Evolutionary conservation across 92 coral and sea anemone genomes (phyloP).

Genomic region (Porites lobata): DNA sequence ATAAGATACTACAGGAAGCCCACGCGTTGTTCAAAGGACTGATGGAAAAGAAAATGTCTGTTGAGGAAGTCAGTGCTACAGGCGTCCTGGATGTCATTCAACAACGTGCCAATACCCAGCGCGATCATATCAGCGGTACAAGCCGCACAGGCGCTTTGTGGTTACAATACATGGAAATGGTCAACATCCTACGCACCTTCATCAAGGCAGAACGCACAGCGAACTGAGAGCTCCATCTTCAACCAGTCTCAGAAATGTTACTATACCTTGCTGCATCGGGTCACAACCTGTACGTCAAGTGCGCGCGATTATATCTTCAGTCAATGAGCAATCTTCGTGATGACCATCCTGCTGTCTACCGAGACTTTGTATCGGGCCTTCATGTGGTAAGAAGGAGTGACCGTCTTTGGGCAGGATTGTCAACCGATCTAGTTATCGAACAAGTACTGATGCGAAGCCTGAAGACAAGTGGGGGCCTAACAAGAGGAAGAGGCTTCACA

Average conservation of each 20-base stretch:
- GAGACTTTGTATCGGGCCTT: background rate
- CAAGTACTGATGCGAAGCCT: conserved; percentile 26
- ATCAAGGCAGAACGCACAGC: conserved; percentile 55
- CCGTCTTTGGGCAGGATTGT: conserved; percentile 7
- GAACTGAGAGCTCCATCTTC: conserved; percentile 51
- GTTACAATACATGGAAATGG: conserved; percentile 52
- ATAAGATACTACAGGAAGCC: too few species aligned
- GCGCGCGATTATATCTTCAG: conserved; percentile 24
- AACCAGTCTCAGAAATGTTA: conserved; percentile 33
- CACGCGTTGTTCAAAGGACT: too few species aligned
- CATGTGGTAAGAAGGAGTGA: background rate
- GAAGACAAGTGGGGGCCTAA: conserved; percentile 11
- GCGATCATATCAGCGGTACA: background rate
- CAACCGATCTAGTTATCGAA: background rate
- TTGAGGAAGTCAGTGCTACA: background rate
- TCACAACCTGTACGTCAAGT: conserved; percentile 23
- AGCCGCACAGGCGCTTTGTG: conserved; percentile 52
- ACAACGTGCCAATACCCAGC: background rate
- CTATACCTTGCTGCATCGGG: conserved; percentile 53
- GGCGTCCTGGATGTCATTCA: background rate
- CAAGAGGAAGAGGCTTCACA: conserved; percentile 3
- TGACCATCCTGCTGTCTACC: conserved; percentile 1
- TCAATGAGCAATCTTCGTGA: background rate
- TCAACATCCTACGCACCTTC: conserved; percentile 21
- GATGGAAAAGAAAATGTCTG: conserved; percentile 2